Evolutionary conservation across 2,797 vertebrate genomes (phyloP).

Genomic region (Rousettus madagascariensis): DNA sequence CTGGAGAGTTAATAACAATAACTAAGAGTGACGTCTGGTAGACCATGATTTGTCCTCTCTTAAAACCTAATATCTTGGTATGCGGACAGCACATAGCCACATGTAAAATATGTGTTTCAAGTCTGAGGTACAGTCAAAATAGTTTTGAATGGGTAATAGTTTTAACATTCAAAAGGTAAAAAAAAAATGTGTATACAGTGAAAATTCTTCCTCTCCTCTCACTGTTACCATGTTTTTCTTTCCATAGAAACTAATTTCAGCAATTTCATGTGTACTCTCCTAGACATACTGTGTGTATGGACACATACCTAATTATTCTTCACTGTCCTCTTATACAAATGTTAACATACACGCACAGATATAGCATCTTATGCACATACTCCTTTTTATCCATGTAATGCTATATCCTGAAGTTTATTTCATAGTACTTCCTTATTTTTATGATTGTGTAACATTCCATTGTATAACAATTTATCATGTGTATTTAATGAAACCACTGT

Average conservation of each 20-base stretch:
- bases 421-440: not conserved
- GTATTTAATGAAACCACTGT: not conserved
- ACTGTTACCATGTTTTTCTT: not conserved
- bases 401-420: not conserved
- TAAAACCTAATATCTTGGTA: no score
- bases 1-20: not conserved
- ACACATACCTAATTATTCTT: not conserved
- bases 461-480: not conserved
- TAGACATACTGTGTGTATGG: not conserved
- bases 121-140: not conserved
- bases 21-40: not conserved
- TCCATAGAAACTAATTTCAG: not conserved
- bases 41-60: not conserved
- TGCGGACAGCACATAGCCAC: not conserved
- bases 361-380: not conserved
- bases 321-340: not conserved
- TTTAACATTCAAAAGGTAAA: no score
- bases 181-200: not conserved
- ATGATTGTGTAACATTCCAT: not conserved
- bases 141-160: not conserved
- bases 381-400: not conserved
- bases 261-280: not conserved
- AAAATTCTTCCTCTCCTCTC: not conserved
- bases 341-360: not conserved
- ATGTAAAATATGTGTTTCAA: not conserved